Conservation (phyloP, 2,888 invertebrate species). For the Suillia variegata region DNA sequence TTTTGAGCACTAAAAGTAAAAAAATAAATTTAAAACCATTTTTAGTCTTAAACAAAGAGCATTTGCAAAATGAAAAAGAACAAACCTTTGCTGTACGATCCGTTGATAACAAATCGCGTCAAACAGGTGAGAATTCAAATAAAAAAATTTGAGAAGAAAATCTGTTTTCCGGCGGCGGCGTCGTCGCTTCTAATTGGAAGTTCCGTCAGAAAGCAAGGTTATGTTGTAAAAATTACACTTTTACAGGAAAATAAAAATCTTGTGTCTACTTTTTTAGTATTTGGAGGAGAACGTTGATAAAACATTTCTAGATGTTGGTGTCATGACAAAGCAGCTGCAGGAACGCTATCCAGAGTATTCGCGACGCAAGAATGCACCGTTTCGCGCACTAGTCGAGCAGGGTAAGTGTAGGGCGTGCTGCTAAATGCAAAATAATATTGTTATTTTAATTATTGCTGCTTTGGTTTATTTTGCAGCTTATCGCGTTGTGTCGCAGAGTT, state of each 20-base stretch:
- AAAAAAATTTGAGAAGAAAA: background rate
- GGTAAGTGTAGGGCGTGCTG: conserved; percentile 52
- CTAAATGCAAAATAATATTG: background rate
- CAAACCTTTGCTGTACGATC: conserved; percentile 62
- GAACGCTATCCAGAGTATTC: conserved; percentile 78
- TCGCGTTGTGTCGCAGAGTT: conserved; percentile 72
- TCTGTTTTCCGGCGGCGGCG: background rate
- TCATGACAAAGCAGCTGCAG: conserved; percentile 82
- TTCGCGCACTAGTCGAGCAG: conserved; percentile 76
- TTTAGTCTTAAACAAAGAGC: no score
- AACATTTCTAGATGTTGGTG: conserved; percentile 80
- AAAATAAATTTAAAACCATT: no score
- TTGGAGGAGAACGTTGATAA: conserved; percentile 80
- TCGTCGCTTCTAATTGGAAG: background rate
- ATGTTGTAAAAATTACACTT: conserved; percentile 27
- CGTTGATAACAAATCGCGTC: conserved; percentile 67
- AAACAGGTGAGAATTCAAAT: conserved; percentile 64
- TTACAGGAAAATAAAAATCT: conserved; percentile 19
- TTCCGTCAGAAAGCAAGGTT: conserved; percentile 34
- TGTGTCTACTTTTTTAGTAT: conserved; percentile 60
- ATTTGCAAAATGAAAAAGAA: conserved; percentile 50
- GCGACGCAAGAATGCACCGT: conserved; percentile 79
- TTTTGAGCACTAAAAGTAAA: background rate
- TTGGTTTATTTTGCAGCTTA: conserved; percentile 64
- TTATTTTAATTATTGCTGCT: background rate